Evolutionary conservation across 2,113 vertebrate species (phyloP).

Genomic region (Bubo bubo): DNA sequence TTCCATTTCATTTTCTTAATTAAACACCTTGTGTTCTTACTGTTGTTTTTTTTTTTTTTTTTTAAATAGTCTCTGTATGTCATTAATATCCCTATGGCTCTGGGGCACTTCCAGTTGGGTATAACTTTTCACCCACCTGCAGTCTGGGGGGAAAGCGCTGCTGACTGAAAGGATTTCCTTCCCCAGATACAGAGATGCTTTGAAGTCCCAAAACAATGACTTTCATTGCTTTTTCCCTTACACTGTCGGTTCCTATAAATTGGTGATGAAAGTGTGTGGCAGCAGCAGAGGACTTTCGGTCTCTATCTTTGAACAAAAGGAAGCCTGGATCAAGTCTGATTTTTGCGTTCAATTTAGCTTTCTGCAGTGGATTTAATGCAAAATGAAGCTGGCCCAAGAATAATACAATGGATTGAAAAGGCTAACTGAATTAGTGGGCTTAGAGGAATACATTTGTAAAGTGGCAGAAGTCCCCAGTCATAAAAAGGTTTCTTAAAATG

Average conservation of each 20-base stretch:
- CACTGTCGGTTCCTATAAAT: constrained; percentile 83
- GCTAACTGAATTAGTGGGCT: constrained; percentile 89
- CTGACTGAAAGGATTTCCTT: constrained; percentile 91
- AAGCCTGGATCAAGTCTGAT: constrained; percentile 83
- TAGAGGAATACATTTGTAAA: constrained; percentile 90
- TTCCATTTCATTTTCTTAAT: constrained; percentile 47
- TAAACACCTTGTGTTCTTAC: constrained; percentile 25
- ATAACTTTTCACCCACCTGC: constrained; percentile 88
- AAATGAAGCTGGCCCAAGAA: constrained; percentile 85
- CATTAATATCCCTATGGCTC: constrained; percentile 75
- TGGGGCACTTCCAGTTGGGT: constrained; percentile 75
- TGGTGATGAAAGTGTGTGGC: constrained; percentile 88
- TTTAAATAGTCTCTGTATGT: constrained; percentile 21
- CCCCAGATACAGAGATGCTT: constrained; percentile 82
- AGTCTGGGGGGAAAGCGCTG: constrained; percentile 75
- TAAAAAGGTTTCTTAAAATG: constrained; percentile 87
- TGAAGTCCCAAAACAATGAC: constrained; percentile 89
- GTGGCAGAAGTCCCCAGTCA: constrained; percentile 86
- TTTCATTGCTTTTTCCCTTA: constrained; percentile 85
- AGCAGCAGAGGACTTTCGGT: constrained; percentile 82
- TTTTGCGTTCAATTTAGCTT: constrained; percentile 85
- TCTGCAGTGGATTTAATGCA: constrained; percentile 86
- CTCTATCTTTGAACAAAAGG: constrained; percentile 86
- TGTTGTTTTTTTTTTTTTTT: neutral
- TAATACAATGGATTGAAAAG: constrained; percentile 89